Percentiles rank a stretch among this genome's conserved stretches.
These are phyloP conservation scores for Hirtodrosophila duncani DNA, from an alignment of 2,888 invertebrate genomes.

Conservation along the genomic window DNA sequence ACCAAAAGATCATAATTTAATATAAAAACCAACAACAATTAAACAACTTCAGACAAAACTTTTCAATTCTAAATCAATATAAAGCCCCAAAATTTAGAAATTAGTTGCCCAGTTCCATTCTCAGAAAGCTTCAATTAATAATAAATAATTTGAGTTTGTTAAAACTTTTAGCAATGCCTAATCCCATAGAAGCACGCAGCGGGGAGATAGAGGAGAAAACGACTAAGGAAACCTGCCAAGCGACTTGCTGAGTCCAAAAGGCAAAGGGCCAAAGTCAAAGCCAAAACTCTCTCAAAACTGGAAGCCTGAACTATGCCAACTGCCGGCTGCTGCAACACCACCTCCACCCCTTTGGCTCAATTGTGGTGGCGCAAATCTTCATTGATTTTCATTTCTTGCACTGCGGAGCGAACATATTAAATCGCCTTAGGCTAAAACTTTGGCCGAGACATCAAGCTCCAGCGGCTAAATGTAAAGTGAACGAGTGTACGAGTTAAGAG, in stretches of 20 bases:
- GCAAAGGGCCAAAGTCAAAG: slow-evolving; percentile 19
- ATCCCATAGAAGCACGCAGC: slow-evolving; percentile 30
- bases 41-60: too few relatives aligned
- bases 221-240: slow-evolving; percentile 6
- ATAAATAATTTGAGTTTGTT: slow-evolving; percentile 38
- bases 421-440: slow-evolving; percentile 62
- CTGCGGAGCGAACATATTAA: slow-evolving; percentile 23
- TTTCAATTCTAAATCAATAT: too few relatives aligned
- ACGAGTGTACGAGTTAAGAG: slow-evolving; percentile 13
- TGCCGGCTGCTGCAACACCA: slow-evolving; percentile 11
- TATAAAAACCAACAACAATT: too few relatives aligned
- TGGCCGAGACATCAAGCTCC: slow-evolving; percentile 5
- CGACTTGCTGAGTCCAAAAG: slow-evolving; percentile 28
- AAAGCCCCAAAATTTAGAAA: slow-evolving; percentile 11
- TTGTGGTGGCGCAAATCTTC: slow-evolving; percentile 52
- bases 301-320: slow-evolving; percentile 30
- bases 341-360: slow-evolving; percentile 9
- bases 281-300: neutral
- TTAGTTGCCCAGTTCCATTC: slow-evolving; percentile 13
- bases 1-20: too few relatives aligned
- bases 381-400: slow-evolving; percentile 67
- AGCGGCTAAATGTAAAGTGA: neutral
- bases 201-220: slow-evolving; percentile 12
- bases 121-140: slow-evolving; percentile 36
- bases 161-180: slow-evolving; percentile 41